A percentile compares a stretch with the other conserved stretches of the same genome.
These are phyloP conservation scores for Maccullochella peelii DNA, from an alignment of 2,113 vertebrate species.

Conservation along the genomic window DNA sequence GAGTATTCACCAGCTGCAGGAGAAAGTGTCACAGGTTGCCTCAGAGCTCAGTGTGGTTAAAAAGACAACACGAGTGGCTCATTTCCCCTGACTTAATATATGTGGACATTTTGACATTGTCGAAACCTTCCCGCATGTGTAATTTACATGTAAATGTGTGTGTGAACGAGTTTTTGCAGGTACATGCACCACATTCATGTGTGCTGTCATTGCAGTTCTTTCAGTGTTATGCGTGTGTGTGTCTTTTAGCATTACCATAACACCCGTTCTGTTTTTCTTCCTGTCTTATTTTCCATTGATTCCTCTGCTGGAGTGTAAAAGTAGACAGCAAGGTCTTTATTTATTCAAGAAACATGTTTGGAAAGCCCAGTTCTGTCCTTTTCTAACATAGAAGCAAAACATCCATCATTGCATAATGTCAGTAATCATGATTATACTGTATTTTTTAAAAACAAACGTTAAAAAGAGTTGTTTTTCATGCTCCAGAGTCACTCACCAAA, in stretches of 20 bases:
- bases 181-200: background rate
- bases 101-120: constrained; percentile 42
- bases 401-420: background rate
- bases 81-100: constrained; percentile 37
- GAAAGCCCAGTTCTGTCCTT: background rate
- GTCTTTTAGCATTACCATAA: background rate
- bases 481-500: background rate
- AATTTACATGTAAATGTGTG: constrained; percentile 21
- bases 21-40: constrained; percentile 49
- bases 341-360: background rate
- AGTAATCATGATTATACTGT: background rate
- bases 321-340: constrained; percentile 3
- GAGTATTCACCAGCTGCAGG: constrained; percentile 51
- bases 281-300: background rate
- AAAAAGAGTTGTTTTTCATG: background rate
- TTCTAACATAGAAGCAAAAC: background rate
- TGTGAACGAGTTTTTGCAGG: background rate
- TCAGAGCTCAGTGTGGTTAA: constrained; percentile 41
- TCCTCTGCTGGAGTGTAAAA: constrained; percentile 12
- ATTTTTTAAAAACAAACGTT: background rate
- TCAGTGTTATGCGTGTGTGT: constrained; percentile 2
- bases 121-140: background rate
- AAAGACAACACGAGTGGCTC: constrained; percentile 36
- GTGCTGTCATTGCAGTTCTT: background rate
- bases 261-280: background rate